These are phyloP conservation scores for Selene dorsalis DNA, from an alignment of 2,797 vertebrate species.

Conservation along the genomic window DNA sequence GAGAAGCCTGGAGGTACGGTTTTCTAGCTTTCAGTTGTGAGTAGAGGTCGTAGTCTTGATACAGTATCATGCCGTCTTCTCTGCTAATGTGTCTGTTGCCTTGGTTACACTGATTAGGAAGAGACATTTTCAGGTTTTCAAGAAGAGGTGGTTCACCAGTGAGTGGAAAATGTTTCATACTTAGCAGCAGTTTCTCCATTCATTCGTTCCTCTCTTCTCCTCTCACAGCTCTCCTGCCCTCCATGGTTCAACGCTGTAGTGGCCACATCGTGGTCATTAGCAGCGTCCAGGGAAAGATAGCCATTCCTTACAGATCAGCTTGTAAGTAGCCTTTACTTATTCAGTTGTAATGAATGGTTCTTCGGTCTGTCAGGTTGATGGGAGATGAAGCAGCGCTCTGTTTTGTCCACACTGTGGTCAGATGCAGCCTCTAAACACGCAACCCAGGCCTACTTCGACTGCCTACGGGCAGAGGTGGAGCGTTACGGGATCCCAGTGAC, in stretches of 20 bases:
- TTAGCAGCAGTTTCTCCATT: neutral
- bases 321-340: conserved; percentile 85
- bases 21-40: neutral
- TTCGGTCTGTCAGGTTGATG: neutral
- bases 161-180: neutral
- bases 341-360: neutral
- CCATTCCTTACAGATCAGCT: conserved; percentile 94
- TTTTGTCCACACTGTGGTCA: conserved; percentile 62
- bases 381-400: conserved; percentile 16
- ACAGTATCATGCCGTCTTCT: neutral
- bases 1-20: neutral
- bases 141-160: neutral
- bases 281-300: conserved; percentile 95
- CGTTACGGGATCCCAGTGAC: conserved; percentile 87
- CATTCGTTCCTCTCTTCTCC: neutral
- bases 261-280: conserved; percentile 94
- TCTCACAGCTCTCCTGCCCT: conserved; percentile 90
- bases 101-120: neutral
- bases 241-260: conserved; percentile 88
- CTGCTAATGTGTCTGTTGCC: neutral
- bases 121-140: neutral
- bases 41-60: neutral
- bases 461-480: conserved; percentile 91
- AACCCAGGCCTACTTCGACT: conserved; percentile 97
- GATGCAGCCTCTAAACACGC: conserved; percentile 97